Base-by-base conservation (phyloP, 2,888 invertebrate genomes). In the Netelia virgata region DNA sequence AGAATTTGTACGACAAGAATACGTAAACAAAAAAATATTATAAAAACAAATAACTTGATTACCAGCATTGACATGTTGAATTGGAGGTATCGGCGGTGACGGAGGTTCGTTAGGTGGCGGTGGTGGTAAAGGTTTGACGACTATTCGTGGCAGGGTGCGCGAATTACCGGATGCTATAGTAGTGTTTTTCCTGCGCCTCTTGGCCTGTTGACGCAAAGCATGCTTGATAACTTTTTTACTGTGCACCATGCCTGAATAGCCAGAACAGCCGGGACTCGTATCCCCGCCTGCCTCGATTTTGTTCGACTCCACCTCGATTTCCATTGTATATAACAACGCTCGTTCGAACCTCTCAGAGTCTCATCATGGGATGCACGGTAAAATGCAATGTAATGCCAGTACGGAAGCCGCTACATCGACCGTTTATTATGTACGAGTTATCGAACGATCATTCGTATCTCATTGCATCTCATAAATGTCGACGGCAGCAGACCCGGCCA, bases 41-140 rank as follows among this genome's bases (percentile, higher is more conserved):
- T 9, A 70, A 70, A 43, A 64, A 28, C 16, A n/a, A 9, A 11
- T 11, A 36, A 59, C 41, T 2, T 55, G 72, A 83, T 87, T 90
- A 92, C 92, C 90, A 28, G 90, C 86, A 75, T 88, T 91, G 83
- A 89, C 85, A 75, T 91, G 92, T 78, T 91, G 92, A 68, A 91
- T 87, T 5, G 88, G 80, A 59, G 82, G 84, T 76, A 85, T 57
- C 3, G 79, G 76, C 28, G 85, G 80, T 68, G 83, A 82, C 81
- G 94, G 92, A 59, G 91, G 94, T 86, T 95, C 94, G 86, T 94
- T 94, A 2, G 94, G 94, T 36, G 95, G 95, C 70, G 96, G 96
- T 50, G 96, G 96, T 87, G 97, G 96, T 91, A 97, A 94, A 10
- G 97, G 97, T 93, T 97, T 97, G 57, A 97, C 97, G 91, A 97